phyloP scores from a whole-genome alignment of 2,113 vertebrate species.

The Gorsachius goisagi region DNA sequence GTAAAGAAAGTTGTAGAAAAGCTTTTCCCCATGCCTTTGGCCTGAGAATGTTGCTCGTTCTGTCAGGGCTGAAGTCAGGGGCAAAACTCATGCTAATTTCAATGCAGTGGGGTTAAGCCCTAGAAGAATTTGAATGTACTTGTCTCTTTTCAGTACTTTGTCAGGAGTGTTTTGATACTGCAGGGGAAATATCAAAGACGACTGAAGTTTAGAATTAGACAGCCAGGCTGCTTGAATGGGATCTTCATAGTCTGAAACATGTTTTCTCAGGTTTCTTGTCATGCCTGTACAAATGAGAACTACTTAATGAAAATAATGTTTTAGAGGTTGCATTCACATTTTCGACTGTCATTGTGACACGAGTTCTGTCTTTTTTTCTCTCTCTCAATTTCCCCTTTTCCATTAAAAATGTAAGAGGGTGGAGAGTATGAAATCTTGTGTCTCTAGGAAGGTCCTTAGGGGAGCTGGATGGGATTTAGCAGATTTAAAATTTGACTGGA shows the following conservation, averaged over 20 bases:
- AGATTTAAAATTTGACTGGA: background rate
- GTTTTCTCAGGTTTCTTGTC: background rate
- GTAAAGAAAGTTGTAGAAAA: slow-evolving; percentile 11
- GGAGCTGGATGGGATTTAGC: background rate
- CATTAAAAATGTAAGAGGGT: background rate
- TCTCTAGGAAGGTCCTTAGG: background rate
- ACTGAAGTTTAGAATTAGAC: background rate
- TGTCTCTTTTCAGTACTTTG: slow-evolving; percentile 27
- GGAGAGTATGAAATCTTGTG: background rate
- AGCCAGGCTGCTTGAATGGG: background rate
- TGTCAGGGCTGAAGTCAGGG: slow-evolving; percentile 52
- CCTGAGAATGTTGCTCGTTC: background rate
- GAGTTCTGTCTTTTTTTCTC: background rate
- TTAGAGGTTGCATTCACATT: background rate
- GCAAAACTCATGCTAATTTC: slow-evolving; percentile 26
- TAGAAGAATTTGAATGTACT: slow-evolving; percentile 12
- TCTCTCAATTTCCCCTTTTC: background rate
- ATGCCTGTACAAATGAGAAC: background rate
- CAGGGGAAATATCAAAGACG: background rate
- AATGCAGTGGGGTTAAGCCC: slow-evolving; percentile 3
- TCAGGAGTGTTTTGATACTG: background rate
- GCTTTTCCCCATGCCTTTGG: background rate
- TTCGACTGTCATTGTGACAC: background rate
- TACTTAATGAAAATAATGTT: accelerated
- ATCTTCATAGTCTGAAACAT: background rate